Base-by-base conservation (phyloP, 2,797 vertebrate genomes). In the Leptatherina wallacei region DNA sequence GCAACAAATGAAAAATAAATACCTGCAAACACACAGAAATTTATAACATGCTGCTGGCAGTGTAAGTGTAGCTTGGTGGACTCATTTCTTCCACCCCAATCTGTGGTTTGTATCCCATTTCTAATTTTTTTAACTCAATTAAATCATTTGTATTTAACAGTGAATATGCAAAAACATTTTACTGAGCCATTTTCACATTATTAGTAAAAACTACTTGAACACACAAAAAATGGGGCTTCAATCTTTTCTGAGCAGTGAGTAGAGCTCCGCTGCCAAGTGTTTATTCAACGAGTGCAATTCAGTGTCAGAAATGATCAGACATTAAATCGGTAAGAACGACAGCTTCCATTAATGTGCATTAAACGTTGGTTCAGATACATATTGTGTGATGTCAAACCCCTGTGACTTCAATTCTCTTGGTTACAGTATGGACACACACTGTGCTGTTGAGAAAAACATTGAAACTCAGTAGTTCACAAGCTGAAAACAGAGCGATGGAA, bases 251-350 rank as follows among this genome's bases (percentile, higher is more conserved):
- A 86, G 77, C 85, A 81, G 71, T 8, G 64, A 77, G 70, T 49
- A 20, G 61, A 57, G 56, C 47, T 61, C 36, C 32, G 13, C 83
- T 78, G 78, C 78, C 65, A 77, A 61, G 61, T 69, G 56, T 93
- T 92, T 92, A 92, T 91, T 93, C 77, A 84, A 62, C 56, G 33
- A 89, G 88, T 89, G 88, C 87, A 90, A 87, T 88, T 88, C 78
- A 91, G 87, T 76, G 82, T 77, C 62, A 54, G 76, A 89, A 76
- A 88, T 77, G 82, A 89, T 84, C 83, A 88, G 88, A 87, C 89
- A 86, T 87, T 55, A 73, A 75, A 85, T 27, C 73, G 75, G 64
- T 83, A 80, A 87, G 77, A 87, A 88, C 60, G 82, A 89, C 81
- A 86, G 81, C 84, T 83, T 90, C 72, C 56, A 75, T 73, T 79